A percentile compares a stretch with the other conserved stretches of the same genome.
Conservation (phyloP, 1,140 invertebrate species). For the Brachionus sp. region DNA sequence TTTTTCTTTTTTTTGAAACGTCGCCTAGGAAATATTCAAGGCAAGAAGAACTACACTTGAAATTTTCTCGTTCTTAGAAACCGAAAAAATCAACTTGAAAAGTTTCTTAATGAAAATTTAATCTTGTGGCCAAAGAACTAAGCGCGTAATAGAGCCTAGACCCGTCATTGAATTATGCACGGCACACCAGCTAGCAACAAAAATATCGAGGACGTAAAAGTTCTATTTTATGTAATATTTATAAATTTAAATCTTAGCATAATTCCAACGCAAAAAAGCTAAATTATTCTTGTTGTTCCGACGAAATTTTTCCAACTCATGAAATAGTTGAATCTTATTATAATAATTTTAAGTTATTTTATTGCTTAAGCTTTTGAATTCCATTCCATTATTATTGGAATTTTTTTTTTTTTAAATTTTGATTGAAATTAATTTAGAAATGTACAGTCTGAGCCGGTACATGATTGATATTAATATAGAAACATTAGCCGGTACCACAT, state of each 20-base stretch:
- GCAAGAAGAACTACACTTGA: not conserved
- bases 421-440: not conserved
- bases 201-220: not conserved
- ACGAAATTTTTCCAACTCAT: slow-evolving; percentile 6
- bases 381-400: not conserved
- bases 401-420: not conserved
- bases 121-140: not conserved
- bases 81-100: not conserved
- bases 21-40: not conserved
- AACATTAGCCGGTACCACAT: slow-evolving; percentile 87
- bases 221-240: not conserved
- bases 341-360: slow-evolving; percentile 41
- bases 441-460: slow-evolving; percentile 13
- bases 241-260: not conserved
- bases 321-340: slow-evolving; percentile 43
- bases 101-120: not conserved
- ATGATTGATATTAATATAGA: slow-evolving; percentile 87
- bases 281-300: slow-evolving; percentile 16
- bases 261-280: not conserved
- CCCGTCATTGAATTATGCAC: not conserved
- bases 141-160: not conserved
- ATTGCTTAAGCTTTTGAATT: not conserved
- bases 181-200: slow-evolving; percentile 15
- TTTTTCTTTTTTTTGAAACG: not conserved
- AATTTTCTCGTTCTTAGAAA: not conserved